phyloP scores from a whole-genome alignment of 1,140 invertebrate species.

The Neomicropteryx cornuta region DNA sequence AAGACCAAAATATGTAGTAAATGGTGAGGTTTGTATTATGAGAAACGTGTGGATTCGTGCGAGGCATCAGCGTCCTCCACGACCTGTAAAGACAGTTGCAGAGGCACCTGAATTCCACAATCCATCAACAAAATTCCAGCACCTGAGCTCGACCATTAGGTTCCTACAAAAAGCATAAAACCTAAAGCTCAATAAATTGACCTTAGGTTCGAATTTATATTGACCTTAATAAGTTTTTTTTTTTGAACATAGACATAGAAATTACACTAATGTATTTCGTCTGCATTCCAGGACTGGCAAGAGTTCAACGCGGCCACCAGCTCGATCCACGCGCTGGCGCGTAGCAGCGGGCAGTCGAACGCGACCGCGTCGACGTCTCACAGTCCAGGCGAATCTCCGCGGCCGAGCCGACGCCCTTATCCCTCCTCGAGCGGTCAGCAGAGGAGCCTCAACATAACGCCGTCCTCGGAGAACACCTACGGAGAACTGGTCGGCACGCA shows the following conservation, averaged over 20 bases:
- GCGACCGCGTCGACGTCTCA: constrained; percentile 15
- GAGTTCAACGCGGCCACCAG: constrained; percentile 51
- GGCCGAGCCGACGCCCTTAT: constrained; percentile 20
- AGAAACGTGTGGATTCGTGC: too few relatives aligned
- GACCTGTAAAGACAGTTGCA: too few relatives aligned
- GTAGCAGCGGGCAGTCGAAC: constrained; percentile 20
- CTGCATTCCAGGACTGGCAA: constrained; percentile 40
- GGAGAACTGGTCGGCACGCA: constrained; percentile 8
- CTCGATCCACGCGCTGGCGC: constrained; percentile 41
- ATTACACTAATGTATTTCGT: too few relatives aligned
- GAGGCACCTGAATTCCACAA: too few relatives aligned
- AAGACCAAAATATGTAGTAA: too few relatives aligned
- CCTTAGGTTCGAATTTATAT: constrained; percentile 4
- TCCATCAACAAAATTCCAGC: too few relatives aligned
- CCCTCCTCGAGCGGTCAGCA: constrained; percentile 8
- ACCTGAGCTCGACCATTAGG: too few relatives aligned
- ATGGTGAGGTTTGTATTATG: too few relatives aligned
- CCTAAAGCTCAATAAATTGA: too few relatives aligned
- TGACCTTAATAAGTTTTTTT: background rate
- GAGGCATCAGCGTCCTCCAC: too few relatives aligned
- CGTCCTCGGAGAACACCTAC: constrained; percentile 27
- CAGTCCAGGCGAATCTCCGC: constrained; percentile 31
- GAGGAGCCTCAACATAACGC: constrained; percentile 5
- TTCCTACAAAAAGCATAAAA: too few relatives aligned
- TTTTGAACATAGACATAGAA: too few relatives aligned